These are phyloP conservation scores for Phania funesta DNA, from an alignment of 2,888 invertebrate genomes.

Conservation along the genomic window DNA sequence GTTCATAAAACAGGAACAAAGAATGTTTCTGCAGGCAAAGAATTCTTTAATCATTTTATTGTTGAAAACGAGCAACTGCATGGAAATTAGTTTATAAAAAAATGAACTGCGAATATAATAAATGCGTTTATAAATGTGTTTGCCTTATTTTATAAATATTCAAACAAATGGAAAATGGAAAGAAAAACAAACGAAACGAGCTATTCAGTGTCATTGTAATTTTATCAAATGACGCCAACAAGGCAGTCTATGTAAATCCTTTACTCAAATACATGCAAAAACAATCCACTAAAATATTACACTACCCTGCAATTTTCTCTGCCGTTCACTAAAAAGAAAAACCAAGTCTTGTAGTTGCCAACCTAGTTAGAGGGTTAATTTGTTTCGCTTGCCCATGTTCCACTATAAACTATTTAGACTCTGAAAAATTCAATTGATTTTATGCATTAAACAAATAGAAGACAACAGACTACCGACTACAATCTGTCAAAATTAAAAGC, in stretches of 20 bases:
- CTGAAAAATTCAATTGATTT: too few species aligned
- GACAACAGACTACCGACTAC: too few species aligned
- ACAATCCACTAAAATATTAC: too few species aligned
- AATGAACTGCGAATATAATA: background rate
- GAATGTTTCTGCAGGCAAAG: background rate
- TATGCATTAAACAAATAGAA: too few species aligned
- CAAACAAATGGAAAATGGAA: background rate
- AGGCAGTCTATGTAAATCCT: background rate
- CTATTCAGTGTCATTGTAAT: constrained; percentile 57
- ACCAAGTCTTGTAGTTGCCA: too few species aligned
- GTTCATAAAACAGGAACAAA: background rate
- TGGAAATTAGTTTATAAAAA: constrained; percentile 2
- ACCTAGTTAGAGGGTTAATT: too few species aligned
- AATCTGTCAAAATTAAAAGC: too few species aligned
- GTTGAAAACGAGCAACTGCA: constrained; percentile 5
- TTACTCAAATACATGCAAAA: background rate
- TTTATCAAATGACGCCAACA: constrained; percentile 44
- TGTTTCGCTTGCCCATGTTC: too few species aligned
- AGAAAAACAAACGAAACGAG: constrained; percentile 10
- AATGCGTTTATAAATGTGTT: background rate
- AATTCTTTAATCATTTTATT: constrained; percentile 36
- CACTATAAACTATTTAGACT: too few species aligned
- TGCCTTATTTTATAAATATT: constrained; percentile 23
- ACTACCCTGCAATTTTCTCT: background rate
- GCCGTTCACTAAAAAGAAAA: background rate